Evolutionary conservation across 2,888 invertebrate genomes (phyloP), one percentile per base, ranked within the genome.

Genomic region (Phrixothrix hirtus): DNA sequence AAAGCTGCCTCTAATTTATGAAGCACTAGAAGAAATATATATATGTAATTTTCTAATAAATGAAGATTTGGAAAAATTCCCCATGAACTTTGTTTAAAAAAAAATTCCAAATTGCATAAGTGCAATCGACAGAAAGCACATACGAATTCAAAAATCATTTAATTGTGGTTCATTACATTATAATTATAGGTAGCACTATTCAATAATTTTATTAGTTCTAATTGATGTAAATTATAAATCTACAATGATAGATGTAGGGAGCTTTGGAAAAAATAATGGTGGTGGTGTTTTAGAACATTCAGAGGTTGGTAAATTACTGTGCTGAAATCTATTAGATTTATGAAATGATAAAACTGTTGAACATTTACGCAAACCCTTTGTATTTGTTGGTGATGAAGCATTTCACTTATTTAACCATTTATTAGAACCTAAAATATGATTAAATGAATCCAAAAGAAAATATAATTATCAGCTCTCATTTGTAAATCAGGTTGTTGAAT

Each of bases 391-490:
- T 11, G 52, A 58, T 26, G 48, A 47, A 39, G 46, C 55, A 12
- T 58, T 55, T 49, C 45, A 41, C 12, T 48, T 58, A 39, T 21
- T 26, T 14, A 15, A 43, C 11, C 29, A 56, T 43, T 32, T 50
- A 35, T 49, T 55, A 30, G 30, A 16, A 12, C 30, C 41, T 2
- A 2, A 14, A 9, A 10, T 12, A 7, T n/a, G 29, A 31, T 36
- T 46, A 15, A 36, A 47, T 35, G 7, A 35, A 1, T 7, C n/a
- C 34, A 36, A 55, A 25, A 45, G 49, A 41, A 27, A 25, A 31
- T 50, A 44, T 38, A 54, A 54, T 50, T 57, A 57, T 41, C 27
- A 47, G 10, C 31, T 55, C 14, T 44, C 47, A n/a, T n/a, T n/a
- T n/a, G n/a, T n/a, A n/a, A n/a, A n/a, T n/a, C n/a, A n/a, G n/a